Conservation (phyloP, 1,140 invertebrate genomes). For the Grapholita molesta region DNA sequence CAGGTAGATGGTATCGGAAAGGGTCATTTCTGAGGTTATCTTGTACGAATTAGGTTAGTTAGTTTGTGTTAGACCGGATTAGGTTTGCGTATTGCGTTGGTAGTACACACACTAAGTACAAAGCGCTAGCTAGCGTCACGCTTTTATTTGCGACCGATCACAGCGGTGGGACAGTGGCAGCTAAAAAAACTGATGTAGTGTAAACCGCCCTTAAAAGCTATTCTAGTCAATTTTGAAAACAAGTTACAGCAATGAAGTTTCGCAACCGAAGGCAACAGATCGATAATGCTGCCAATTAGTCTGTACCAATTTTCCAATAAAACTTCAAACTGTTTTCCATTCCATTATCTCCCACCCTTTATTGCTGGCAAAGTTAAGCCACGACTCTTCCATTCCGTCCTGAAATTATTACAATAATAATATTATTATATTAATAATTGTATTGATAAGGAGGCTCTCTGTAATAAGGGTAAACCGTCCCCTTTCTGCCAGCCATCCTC, state of each 20-base stretch:
- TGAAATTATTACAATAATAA: conserved; percentile 78
- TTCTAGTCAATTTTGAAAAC: conserved; percentile 15
- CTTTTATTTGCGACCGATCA: no score
- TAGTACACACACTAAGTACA: no score
- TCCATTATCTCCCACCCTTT: conserved; percentile 77
- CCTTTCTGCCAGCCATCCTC: conserved; percentile 76
- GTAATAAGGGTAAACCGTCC: conserved; percentile 77
- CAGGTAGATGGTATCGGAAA: conserved; percentile 42
- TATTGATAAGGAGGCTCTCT: conserved; percentile 77
- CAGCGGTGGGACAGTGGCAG: no score
- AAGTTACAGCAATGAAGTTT: conserved; percentile 29
- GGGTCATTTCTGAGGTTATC: conserved; percentile 12
- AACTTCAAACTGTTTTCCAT: conserved; percentile 78
- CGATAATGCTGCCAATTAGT: conserved; percentile 76
- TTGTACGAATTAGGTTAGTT: conserved; percentile 13
- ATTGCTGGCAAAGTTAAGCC: conserved; percentile 75
- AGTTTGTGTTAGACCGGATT: neutral
- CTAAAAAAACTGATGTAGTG: no score
- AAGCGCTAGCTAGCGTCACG: no score
- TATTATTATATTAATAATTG: conserved; percentile 78
- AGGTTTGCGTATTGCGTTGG: neutral
- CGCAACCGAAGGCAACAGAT: conserved; percentile 56
- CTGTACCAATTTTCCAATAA: conserved; percentile 76
- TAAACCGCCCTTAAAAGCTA: neutral
- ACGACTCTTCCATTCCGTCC: conserved; percentile 66